Conservation (phyloP, 2,113 vertebrate genomes). For the Gracilinanus agilis region DNA sequence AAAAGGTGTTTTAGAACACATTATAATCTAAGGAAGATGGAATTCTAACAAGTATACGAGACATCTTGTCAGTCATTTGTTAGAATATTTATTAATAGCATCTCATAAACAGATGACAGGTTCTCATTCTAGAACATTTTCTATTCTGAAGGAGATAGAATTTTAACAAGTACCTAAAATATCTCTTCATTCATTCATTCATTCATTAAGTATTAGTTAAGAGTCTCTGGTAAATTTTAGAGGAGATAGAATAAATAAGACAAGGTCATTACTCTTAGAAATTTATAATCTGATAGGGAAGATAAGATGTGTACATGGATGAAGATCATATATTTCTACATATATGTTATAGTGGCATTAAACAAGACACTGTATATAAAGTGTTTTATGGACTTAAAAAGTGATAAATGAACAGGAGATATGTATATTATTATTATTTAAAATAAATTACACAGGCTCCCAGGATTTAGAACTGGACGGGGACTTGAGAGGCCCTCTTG, state of each 20-base stretch:
- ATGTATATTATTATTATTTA: background rate
- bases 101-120: slow-evolving; percentile 38
- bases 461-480: background rate
- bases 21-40: slow-evolving; percentile 20
- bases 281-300: background rate
- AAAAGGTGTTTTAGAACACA: slow-evolving; percentile 14
- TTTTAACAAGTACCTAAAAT: slow-evolving; percentile 7
- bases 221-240: background rate
- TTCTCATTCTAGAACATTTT: slow-evolving; percentile 23
- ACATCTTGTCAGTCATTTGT: slow-evolving; percentile 43
- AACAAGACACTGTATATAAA: background rate
- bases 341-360: background rate
- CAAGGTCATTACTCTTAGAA: background rate
- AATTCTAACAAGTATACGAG: slow-evolving; percentile 12
- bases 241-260: background rate
- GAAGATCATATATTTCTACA: background rate
- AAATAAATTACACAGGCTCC: background rate
- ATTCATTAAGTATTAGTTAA: background rate
- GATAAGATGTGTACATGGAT: background rate
- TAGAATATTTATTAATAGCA: slow-evolving; percentile 41
- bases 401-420: background rate
- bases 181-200: slow-evolving; percentile 51
- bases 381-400: background rate
- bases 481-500: background rate
- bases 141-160: slow-evolving; percentile 8